Conservation (phyloP, 2,888 invertebrate species). For the Tuberolachnus salignus region DNA sequence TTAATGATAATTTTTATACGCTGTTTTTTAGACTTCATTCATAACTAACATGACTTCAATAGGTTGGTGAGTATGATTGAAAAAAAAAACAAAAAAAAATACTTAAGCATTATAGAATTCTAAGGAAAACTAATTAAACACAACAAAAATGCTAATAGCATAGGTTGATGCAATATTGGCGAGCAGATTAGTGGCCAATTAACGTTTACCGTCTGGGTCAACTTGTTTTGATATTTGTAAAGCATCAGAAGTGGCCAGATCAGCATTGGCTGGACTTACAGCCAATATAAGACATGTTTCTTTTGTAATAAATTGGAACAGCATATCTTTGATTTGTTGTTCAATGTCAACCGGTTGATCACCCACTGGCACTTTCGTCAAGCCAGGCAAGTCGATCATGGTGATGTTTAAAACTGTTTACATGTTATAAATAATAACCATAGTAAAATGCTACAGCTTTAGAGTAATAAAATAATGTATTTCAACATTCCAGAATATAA, state of each 20-base stretch:
- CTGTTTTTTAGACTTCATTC: not conserved
- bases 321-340: slow-evolving; percentile 90
- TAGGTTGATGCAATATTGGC: slow-evolving; percentile 36
- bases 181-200: slow-evolving; percentile 38
- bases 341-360: slow-evolving; percentile 97
- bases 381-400: slow-evolving; percentile 91
- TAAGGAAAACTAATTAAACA: slow-evolving; percentile 48
- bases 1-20: slow-evolving; percentile 15
- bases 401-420: slow-evolving; percentile 84
- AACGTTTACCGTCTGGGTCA: slow-evolving; percentile 80
- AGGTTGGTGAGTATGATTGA: slow-evolving; percentile 6
- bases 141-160: slow-evolving; percentile 30
- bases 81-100: slow-evolving; percentile 35
- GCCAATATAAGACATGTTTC: slow-evolving; percentile 96
- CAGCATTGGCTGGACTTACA: slow-evolving; percentile 96
- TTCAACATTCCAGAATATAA: slow-evolving; percentile 8
- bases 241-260: slow-evolving; percentile 98
- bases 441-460: slow-evolving; percentile 27
- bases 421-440: slow-evolving; percentile 54
- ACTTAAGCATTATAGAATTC: slow-evolving; percentile 30
- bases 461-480: not conserved
- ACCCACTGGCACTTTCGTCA: slow-evolving; percentile 96
- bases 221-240: slow-evolving; percentile 97
- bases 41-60: slow-evolving; percentile 7
- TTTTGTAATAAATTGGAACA: slow-evolving; percentile 91